Base-by-base conservation (phyloP, 2,888 invertebrate genomes). In the Anticlea derivata region DNA sequence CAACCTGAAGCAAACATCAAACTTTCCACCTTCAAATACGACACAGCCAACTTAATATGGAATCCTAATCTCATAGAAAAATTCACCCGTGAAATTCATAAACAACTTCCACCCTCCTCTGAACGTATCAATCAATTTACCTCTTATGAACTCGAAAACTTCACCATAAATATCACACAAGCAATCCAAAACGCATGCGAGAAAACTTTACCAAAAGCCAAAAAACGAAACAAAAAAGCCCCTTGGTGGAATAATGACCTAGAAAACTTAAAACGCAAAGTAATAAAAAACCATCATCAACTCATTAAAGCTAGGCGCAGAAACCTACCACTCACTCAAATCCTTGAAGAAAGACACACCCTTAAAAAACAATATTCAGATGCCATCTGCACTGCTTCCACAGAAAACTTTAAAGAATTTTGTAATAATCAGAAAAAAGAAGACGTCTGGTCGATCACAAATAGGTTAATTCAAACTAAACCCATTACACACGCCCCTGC, bases 391-490 rank as follows among this genome's bases (percentile, higher is more conserved):
- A 26, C 3, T 5, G 26, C 24, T 7, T 12, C 38, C 5, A 10
- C 26, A 1, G 13, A 38, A 2, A 11, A 26, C 13, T 26, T 38
- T 6, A 13, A 5, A 6, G 26, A 12, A 13, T 26, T 26, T 6
- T 38, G 38, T 2, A 13, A 10, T 5, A 12, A n/a, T 5, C 38
- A 38, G 7, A 7, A 8, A 5, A 38, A 13, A 5, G 38, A 38
- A 38, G 38, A 38, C 13, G 38, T 38, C 1, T 38, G 38, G 38
- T 38, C 38, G 2, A n/a, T 38, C 7, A 38, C 38, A 0, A 39
- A 39, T 7, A 13, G 27, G 17, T 8, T 39, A 8, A 27, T 29
- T 0, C 13, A 39, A 8, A 33, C 20, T 20, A 5, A 13, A 20
- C 22, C 35, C 13, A 27, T 30, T 5, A 10, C 8, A 26, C 13